Evolutionary conservation across 2,113 vertebrate genomes (phyloP).

Genomic region (Bungarus multicinctus): DNA sequence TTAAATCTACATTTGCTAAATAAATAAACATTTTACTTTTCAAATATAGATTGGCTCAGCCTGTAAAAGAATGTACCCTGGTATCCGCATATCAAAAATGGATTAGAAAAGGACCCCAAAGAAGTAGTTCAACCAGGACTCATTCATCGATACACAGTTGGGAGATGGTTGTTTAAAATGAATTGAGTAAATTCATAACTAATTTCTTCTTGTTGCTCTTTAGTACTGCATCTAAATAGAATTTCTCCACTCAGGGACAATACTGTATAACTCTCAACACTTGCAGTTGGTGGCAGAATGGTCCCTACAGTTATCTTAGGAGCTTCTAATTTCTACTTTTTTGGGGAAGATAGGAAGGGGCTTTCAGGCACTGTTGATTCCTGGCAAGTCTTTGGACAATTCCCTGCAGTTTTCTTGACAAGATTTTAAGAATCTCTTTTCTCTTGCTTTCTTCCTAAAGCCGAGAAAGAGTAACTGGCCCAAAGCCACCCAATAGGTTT

Average conservation of each 20-base stretch:
- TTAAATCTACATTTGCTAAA: neutral
- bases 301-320: neutral
- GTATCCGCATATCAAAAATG: neutral
- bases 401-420: neutral
- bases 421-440: neutral
- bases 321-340: neutral
- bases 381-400: neutral
- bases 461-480: neutral
- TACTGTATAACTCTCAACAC: neutral
- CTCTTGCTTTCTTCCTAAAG: neutral
- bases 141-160: neutral
- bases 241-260: neutral
- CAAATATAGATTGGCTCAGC: constrained; percentile 5
- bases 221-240: neutral
- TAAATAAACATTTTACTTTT: neutral
- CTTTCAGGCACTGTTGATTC: neutral
- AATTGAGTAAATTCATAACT: neutral
- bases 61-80: neutral
- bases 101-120: neutral
- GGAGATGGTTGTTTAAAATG: neutral
- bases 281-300: neutral
- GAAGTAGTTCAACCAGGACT: too few relatives aligned
- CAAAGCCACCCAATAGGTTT: neutral
- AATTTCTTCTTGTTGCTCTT: neutral
- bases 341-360: neutral